A percentile compares a stretch with the other conserved stretches of the same genome.
Evolutionary conservation across 2,888 invertebrate species (phyloP).

Genomic region (Hypomecis atomaria): DNA sequence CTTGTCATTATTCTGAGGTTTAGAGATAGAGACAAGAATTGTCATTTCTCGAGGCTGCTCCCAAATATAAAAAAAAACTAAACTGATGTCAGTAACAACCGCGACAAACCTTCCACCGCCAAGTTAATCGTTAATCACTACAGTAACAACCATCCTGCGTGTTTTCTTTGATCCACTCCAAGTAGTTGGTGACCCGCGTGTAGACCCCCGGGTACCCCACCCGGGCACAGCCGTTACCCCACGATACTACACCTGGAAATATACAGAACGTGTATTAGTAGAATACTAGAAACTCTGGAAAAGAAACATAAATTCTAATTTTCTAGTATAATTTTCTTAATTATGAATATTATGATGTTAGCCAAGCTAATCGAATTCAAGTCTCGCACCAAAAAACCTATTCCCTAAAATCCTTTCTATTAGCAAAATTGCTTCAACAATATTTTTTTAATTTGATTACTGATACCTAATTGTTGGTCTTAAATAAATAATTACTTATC

Average conservation of each 20-base stretch:
- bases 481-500: too few species aligned
- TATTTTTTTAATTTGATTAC: too few species aligned
- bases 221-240: constrained; percentile 95
- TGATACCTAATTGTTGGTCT: too few species aligned
- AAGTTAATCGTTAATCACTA: constrained; percentile 74
- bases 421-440: too few species aligned
- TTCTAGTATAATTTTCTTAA: too few species aligned
- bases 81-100: background rate
- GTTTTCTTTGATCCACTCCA: constrained; percentile 92
- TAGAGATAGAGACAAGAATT: too few species aligned
- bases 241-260: constrained; percentile 90
- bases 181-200: constrained; percentile 91
- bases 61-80: background rate
- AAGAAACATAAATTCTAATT: background rate
- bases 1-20: too few species aligned
- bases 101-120: background rate
- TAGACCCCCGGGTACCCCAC: constrained; percentile 94
- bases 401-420: too few species aligned
- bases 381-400: too few species aligned
- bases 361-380: too few species aligned
- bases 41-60: background rate
- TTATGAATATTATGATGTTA: too few species aligned
- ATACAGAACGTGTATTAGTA: background rate
- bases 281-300: background rate
- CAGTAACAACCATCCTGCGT: constrained; percentile 94